These are phyloP conservation scores for Drosophila infuscata DNA, from an alignment of 2,888 invertebrate species.

Conservation along the genomic window DNA sequence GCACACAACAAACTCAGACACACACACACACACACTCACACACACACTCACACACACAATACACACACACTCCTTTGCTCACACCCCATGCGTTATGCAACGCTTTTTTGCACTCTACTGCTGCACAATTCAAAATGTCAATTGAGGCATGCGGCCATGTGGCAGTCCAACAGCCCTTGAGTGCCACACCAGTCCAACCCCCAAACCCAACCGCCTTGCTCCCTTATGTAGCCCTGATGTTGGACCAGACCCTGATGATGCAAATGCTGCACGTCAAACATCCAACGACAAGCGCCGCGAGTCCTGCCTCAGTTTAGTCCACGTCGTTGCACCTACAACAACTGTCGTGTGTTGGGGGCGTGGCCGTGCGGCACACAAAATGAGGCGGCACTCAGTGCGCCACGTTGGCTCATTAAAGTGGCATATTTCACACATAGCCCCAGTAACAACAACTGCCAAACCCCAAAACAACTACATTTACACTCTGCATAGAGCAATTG, in stretches of 20 bases:
- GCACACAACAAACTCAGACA: constrained; percentile 37
- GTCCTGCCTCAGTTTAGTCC: constrained; percentile 68
- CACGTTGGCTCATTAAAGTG: constrained; percentile 77
- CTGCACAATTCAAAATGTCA: constrained; percentile 83
- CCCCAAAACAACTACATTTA: constrained; percentile 37
- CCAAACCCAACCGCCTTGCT: constrained; percentile 4
- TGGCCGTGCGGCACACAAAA: constrained; percentile 43
- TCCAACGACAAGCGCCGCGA: constrained; percentile 56
- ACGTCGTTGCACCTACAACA: constrained; percentile 74
- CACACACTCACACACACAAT: constrained; percentile 4
- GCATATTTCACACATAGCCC: constrained; percentile 78
- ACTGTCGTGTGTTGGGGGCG: constrained; percentile 39
- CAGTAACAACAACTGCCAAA: constrained; percentile 42
- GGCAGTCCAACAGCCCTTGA: constrained; percentile 70
- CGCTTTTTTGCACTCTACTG: constrained; percentile 69
- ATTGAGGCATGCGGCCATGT: constrained; percentile 76
- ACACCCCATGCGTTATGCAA: constrained; percentile 48
- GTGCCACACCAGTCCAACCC: constrained; percentile 52
- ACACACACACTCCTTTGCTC: neutral
- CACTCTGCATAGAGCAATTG: constrained; percentile 21
- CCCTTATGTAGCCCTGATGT: neutral
- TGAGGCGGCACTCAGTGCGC: constrained; percentile 67
- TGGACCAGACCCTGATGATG: constrained; percentile 36
- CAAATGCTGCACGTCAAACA: constrained; percentile 64
- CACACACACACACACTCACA: constrained; percentile 22